These are phyloP conservation scores for Poeciliopsis paucimaculata DNA, from an alignment of 2,797 vertebrate species.

Conservation along the genomic window DNA sequence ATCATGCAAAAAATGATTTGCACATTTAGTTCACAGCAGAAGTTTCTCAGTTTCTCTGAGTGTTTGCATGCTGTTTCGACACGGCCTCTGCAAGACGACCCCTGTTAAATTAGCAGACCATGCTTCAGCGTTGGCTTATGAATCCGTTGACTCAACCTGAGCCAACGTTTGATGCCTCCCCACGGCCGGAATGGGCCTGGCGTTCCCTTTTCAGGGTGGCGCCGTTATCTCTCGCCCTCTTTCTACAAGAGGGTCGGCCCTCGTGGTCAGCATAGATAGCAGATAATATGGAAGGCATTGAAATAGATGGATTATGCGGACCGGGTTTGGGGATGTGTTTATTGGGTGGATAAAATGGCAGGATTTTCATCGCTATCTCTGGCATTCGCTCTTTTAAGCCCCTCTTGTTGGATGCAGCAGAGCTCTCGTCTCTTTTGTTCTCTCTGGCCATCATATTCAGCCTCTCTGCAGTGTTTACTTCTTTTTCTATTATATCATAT, in stretches of 20 bases:
- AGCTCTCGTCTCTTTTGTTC: conserved; percentile 25
- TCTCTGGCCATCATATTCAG: conserved; percentile 32
- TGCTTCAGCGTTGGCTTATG: conserved; percentile 22
- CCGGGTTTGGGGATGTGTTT: conserved; percentile 62
- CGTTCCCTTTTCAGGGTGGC: conserved; percentile 43
- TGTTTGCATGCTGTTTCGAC: background rate
- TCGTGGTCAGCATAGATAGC: conserved; percentile 66
- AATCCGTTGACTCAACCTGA: conserved; percentile 38
- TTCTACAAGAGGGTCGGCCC: conserved; percentile 44
- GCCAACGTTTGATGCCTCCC: conserved; percentile 35
- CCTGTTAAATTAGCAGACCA: conserved; percentile 36
- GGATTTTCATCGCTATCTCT: conserved; percentile 64
- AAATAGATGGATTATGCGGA: conserved; percentile 68
- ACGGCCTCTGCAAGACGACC: conserved; percentile 20
- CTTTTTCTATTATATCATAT: conserved; percentile 28
- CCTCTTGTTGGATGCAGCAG: conserved; percentile 52
- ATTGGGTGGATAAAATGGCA: conserved; percentile 66
- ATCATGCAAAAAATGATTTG: conserved; percentile 15
- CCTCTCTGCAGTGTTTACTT: conserved; percentile 15
- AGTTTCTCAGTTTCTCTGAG: conserved; percentile 2
- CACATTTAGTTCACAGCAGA: conserved; percentile 9
- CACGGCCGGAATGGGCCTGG: conserved; percentile 34
- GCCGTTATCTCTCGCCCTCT: conserved; percentile 59
- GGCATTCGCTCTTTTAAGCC: conserved; percentile 62
- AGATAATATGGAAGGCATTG: conserved; percentile 60